Evolutionary conservation across 1,140 invertebrate genomes (phyloP).

Genomic region (Homalodisca vitripennis): DNA sequence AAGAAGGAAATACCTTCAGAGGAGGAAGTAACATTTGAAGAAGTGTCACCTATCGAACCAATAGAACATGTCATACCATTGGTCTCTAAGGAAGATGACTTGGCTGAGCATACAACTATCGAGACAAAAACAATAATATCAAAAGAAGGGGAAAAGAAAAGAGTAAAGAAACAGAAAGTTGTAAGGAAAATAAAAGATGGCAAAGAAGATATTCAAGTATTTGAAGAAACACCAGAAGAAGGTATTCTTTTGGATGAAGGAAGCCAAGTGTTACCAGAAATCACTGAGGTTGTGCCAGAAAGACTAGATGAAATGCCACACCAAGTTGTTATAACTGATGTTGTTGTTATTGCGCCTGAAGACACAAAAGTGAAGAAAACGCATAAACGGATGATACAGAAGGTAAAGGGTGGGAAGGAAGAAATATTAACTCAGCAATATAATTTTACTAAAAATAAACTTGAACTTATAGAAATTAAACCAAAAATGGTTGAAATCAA

Average conservation of each 20-base stretch:
- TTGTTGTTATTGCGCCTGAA: slow-evolving; percentile 38
- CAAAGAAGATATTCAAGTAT: slow-evolving; percentile 42
- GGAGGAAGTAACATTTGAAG: slow-evolving; percentile 28
- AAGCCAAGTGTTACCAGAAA: not conserved
- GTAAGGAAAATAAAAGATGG: slow-evolving; percentile 37
- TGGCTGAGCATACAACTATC: slow-evolving; percentile 35
- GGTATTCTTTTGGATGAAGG: slow-evolving; percentile 27
- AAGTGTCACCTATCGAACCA: slow-evolving; percentile 38
- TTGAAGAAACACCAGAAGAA: slow-evolving; percentile 35
- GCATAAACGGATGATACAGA: slow-evolving; percentile 43
- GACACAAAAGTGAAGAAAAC: slow-evolving; percentile 35
- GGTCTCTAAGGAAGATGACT: not conserved
- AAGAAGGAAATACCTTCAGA: slow-evolving; percentile 13
- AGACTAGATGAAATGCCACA: slow-evolving; percentile 23
- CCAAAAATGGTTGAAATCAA: slow-evolving; percentile 36
- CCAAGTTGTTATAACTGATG: slow-evolving; percentile 30
- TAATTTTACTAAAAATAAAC: slow-evolving; percentile 37
- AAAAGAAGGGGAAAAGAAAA: slow-evolving; percentile 34
- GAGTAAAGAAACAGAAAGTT: slow-evolving; percentile 43
- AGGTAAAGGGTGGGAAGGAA: slow-evolving; percentile 38
- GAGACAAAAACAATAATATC: slow-evolving; percentile 35
- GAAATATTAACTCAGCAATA: slow-evolving; percentile 40
- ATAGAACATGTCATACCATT: slow-evolving; percentile 40
- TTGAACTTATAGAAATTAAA: slow-evolving; percentile 41
- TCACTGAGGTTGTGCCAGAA: slow-evolving; percentile 22